Percentiles rank a stretch among this genome's conserved stretches.
Evolutionary conservation across 2,797 vertebrate species (phyloP).

Genomic region (Cephalopachus bancanus): DNA sequence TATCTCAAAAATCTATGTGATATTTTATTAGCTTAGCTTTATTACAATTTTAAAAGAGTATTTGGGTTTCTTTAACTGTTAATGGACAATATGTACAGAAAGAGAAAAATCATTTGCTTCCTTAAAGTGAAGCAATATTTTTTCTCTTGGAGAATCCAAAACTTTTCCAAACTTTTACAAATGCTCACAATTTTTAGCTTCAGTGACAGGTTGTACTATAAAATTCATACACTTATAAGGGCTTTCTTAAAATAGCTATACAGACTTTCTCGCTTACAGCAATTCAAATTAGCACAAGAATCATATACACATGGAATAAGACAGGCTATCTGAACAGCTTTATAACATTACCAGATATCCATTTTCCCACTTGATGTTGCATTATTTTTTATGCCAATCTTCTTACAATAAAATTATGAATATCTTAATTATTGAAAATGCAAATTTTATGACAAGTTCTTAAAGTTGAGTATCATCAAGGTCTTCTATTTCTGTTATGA

Average conservation of each 20-base stretch:
- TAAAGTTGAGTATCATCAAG: neutral
- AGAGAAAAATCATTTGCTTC: neutral
- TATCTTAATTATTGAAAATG: neutral
- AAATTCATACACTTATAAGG: neutral
- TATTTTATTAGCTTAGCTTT: neutral
- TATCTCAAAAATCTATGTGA: neutral
- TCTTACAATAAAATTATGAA: neutral
- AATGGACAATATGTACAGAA: neutral
- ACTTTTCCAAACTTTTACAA: neutral
- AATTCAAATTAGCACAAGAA: conserved; percentile 28
- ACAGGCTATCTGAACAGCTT: neutral
- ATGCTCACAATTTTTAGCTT: neutral
- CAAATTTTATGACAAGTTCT: neutral
- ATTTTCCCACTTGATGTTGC: neutral
- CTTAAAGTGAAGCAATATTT: neutral
- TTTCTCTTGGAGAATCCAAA: neutral
- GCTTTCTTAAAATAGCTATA: neutral
- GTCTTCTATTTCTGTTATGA: neutral
- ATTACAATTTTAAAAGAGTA: neutral
- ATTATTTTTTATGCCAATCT: neutral
- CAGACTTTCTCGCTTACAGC: neutral
- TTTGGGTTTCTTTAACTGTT: neutral
- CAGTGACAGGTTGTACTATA: neutral
- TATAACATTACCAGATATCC: neutral
- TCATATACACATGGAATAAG: neutral